These are phyloP conservation scores for Chaetophractus vellerosus DNA, from an alignment of 2,797 vertebrate genomes.

Conservation along the genomic window DNA sequence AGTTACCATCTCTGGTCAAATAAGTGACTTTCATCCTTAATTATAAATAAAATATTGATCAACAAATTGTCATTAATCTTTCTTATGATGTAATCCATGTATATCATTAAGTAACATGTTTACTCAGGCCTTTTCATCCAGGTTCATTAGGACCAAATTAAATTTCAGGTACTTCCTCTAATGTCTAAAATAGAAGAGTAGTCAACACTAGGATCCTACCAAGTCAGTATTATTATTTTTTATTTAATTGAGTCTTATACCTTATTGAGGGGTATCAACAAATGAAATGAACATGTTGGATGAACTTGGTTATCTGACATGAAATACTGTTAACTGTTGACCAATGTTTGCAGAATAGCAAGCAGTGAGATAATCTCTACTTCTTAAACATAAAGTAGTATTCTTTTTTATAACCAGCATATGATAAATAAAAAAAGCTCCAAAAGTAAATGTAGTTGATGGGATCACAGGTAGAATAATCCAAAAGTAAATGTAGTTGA, in stretches of 20 bases:
- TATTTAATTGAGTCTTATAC: not conserved
- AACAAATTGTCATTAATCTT: conserved; percentile 21
- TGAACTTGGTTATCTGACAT: not conserved
- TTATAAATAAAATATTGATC: conserved; percentile 31
- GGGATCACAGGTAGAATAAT: conserved; percentile 41
- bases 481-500: conserved; percentile 22
- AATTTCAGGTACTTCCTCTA: conserved; percentile 30
- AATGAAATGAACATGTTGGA: not conserved
- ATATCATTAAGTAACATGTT: not conserved
- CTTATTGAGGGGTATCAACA: not conserved
- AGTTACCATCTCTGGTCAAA: conserved; percentile 39
- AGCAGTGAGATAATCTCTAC: not conserved
- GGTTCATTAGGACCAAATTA: conserved; percentile 29
- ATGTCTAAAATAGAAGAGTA: conserved; percentile 23
- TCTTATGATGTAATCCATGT: not conserved
- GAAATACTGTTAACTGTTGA: conserved; percentile 35
- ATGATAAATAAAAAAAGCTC: not conserved
- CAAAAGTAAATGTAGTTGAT: conserved; percentile 24
- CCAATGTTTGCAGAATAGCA: conserved; percentile 12
- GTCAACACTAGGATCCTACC: not conserved
- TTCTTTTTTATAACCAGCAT: conserved; percentile 37
- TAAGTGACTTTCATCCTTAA: not conserved
- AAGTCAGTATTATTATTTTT: conserved; percentile 53
- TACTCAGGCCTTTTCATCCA: not conserved
- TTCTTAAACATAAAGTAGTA: conserved; percentile 20